Evolutionary conservation across 2,888 invertebrate genomes (phyloP).

Genomic region (Macrosiphum euphorbiae): DNA sequence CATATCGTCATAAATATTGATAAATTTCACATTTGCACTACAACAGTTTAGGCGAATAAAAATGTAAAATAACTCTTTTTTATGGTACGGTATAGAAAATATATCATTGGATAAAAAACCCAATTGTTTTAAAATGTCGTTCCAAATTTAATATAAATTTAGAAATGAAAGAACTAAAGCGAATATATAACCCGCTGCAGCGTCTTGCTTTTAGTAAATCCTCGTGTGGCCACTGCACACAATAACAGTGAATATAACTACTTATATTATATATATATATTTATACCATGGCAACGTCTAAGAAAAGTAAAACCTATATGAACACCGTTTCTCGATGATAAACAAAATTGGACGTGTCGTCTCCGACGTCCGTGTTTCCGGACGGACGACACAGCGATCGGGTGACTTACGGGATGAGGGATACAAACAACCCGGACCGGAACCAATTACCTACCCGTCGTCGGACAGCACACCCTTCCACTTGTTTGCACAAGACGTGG

Average conservation of each 20-base stretch:
- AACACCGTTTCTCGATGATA: constrained; percentile 14
- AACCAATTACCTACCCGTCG: constrained; percentile 53
- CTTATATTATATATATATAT: neutral
- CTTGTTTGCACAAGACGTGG: constrained; percentile 57
- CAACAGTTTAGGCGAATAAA: neutral
- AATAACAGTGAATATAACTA: neutral
- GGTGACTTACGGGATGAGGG: constrained; percentile 3
- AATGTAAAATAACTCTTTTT: neutral
- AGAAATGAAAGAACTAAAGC: neutral
- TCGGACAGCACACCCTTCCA: constrained; percentile 37
- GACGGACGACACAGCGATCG: neutral
- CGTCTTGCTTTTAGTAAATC: neutral
- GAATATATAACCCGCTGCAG: neutral
- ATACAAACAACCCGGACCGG: constrained; percentile 30
- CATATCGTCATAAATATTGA: neutral
- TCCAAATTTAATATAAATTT: neutral
- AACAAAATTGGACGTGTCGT: neutral
- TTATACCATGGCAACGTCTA: neutral
- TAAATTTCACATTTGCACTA: neutral
- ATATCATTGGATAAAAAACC: neutral
- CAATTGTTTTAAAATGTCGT: neutral
- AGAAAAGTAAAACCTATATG: constrained; percentile 5
- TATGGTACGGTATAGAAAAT: neutral
- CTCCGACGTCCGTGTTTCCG: neutral
- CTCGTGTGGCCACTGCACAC: neutral